Evolutionary conservation across 2,113 vertebrate genomes (phyloP), one percentile per base, ranked within the genome.

Genomic region (Scomber colias): DNA sequence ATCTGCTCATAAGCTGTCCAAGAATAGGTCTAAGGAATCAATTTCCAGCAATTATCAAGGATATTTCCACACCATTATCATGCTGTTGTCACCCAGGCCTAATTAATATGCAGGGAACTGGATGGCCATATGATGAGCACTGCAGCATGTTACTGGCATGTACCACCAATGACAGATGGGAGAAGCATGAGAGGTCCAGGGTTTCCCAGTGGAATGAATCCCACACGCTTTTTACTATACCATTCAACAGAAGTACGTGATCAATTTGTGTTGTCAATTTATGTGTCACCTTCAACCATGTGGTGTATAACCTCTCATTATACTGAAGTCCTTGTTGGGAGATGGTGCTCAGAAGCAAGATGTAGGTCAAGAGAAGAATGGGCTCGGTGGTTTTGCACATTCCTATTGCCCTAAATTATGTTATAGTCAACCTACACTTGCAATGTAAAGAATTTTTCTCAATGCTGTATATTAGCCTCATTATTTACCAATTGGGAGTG

Each of bases 291-390:
- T 88, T 65, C 11, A 11, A 66, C 74, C 75, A 84, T 59, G 79
- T 84, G 65, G 55, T 71, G 50, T 66, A 66, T 44, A 48, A 75
- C 79, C 65, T 71, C 65, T 87, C 76, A 76, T 89, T 89, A 92
- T 76, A 9, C 69, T 24, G 44, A 69, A 57, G 57, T 73, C 15
- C 46, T 82, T 51, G 31, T 53, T 56, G 65, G 57, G 12, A 71
- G 67, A 60, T 30, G 53, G 51, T 45, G 19, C 30, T 62, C 46
- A 44, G 44, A 68, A 35, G 66, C 30, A 86, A 79, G 44, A 92
- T 82, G 57, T 89, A 71, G 89, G 90, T 91, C 88, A 87, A 81
- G 55, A 79, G 12, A 74, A 75, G 51, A 30, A 77, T 51, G 27
- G 46, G 64, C 51, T 57, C 24, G 48, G 16, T 76, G 12, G 70